These are phyloP conservation scores for Phenganax subtilis DNA, from an alignment of 92 coral and sea anemone genomes.

Conservation along the genomic window DNA sequence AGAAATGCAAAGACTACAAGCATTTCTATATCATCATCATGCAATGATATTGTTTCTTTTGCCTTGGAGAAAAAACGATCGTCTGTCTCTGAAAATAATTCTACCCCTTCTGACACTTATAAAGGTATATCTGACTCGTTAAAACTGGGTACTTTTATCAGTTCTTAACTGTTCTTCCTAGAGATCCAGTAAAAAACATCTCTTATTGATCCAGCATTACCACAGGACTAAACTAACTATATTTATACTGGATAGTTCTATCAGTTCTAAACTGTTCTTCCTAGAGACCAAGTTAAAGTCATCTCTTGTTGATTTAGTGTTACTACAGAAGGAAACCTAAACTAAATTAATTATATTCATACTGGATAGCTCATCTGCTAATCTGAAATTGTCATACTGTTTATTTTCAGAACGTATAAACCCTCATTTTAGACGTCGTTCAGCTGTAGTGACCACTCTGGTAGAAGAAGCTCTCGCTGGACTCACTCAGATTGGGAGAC, in stretches of 20 bases:
- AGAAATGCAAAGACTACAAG: not conserved
- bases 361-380: too few species aligned
- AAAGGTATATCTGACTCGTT: not conserved
- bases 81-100: not conserved
- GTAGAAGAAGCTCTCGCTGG: slow-evolving; percentile 33
- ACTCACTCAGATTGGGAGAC: slow-evolving; percentile 1
- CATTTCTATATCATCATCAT: not conserved
- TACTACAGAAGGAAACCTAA: too few species aligned
- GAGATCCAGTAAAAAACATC: too few species aligned
- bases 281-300: too few species aligned
- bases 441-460: slow-evolving; percentile 33
- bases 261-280: too few species aligned
- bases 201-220: too few species aligned
- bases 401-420: not conserved
- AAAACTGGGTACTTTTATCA: not conserved
- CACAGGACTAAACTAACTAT: too few species aligned
- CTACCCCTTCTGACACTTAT: not conserved
- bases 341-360: too few species aligned
- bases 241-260: too few species aligned
- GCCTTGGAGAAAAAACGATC: slow-evolving; percentile 25
- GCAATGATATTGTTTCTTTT: not conserved
- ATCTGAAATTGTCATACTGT: not conserved
- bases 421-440: slow-evolving; percentile 24
- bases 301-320: too few species aligned
- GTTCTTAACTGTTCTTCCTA: too few species aligned